phyloP scores from a whole-genome alignment of 2,888 invertebrate genomes.

The Nephrotoma flavescens region DNA sequence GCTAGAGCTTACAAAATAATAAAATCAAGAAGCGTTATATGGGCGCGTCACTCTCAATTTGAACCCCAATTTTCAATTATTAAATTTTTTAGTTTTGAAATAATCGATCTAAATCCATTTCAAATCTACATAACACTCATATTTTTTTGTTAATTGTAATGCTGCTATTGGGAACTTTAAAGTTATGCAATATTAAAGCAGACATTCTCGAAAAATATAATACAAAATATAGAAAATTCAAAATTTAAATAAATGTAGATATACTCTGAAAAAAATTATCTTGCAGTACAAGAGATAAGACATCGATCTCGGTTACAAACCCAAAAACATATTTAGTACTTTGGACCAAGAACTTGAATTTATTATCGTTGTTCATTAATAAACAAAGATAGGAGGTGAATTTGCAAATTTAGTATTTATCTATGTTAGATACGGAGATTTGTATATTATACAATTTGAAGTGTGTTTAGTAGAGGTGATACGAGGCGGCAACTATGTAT shows the following conservation, averaged over 20 bases:
- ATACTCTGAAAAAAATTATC: not conserved
- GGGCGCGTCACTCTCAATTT: not conserved
- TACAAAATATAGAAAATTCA: too few species aligned
- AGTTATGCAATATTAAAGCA: too few species aligned
- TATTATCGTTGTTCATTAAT: not conserved
- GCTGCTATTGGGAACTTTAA: too few species aligned
- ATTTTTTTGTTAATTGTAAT: too few species aligned
- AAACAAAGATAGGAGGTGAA: not conserved
- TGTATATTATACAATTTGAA: not conserved
- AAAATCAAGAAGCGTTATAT: not conserved
- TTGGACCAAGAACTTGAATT: not conserved
- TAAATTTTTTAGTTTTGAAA: too few species aligned
- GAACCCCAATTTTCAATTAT: not conserved
- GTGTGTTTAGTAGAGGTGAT: too few species aligned
- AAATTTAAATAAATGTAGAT: too few species aligned
- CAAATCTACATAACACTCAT: too few species aligned
- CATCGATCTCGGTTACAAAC: not conserved
- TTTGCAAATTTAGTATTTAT: not conserved
- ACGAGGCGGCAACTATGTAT: too few species aligned
- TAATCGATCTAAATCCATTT: too few species aligned
- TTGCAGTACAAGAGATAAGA: not conserved
- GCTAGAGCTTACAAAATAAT: not conserved
- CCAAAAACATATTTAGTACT: not conserved
- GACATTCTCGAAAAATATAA: too few species aligned
- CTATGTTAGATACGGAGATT: not conserved